Conservation (phyloP, 1,140 invertebrate species). For the Calosoma granatense region DNA sequence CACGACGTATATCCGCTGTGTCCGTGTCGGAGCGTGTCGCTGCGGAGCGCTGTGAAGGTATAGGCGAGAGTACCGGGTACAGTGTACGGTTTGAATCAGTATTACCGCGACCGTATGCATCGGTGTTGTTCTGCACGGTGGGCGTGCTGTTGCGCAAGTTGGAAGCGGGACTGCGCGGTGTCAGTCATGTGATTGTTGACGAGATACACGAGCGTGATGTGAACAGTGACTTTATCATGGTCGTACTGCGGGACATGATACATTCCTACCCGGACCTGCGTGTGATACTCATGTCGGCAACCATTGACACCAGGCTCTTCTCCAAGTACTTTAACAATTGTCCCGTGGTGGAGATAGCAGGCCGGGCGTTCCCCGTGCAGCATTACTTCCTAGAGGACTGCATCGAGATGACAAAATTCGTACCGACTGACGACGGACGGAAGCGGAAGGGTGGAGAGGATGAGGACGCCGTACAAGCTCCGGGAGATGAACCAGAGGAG, state of each 20-base stretch:
- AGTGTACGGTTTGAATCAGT: constrained; percentile 88
- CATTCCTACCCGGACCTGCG: constrained; percentile 79
- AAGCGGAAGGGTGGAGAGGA: constrained; percentile 50
- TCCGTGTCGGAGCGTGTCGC: constrained; percentile 88
- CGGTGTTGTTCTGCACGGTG: constrained; percentile 91
- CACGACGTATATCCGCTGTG: constrained; percentile 87
- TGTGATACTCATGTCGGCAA: constrained; percentile 95
- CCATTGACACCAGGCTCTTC: constrained; percentile 87
- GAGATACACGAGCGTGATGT: constrained; percentile 97
- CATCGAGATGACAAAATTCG: constrained; percentile 69
- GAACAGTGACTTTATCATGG: constrained; percentile 93
- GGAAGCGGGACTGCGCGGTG: constrained; percentile 72
- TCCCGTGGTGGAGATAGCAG: constrained; percentile 70
- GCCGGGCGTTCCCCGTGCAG: constrained; percentile 68
- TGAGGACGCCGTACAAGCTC: constrained; percentile 46
- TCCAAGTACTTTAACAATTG: constrained; percentile 84
- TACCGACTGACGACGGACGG: constrained; percentile 56
- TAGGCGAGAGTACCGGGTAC: constrained; percentile 78
- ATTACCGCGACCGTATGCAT: constrained; percentile 83
- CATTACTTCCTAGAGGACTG: constrained; percentile 89
- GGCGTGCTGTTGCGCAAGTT: constrained; percentile 87
- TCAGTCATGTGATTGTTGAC: constrained; percentile 89
- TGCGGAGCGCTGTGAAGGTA: constrained; percentile 69
- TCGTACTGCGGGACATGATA: constrained; percentile 86
- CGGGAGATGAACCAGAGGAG: constrained; percentile 57